Evolutionary conservation across 1,140 invertebrate species (phyloP).

Genomic region (Ladona fulva): DNA sequence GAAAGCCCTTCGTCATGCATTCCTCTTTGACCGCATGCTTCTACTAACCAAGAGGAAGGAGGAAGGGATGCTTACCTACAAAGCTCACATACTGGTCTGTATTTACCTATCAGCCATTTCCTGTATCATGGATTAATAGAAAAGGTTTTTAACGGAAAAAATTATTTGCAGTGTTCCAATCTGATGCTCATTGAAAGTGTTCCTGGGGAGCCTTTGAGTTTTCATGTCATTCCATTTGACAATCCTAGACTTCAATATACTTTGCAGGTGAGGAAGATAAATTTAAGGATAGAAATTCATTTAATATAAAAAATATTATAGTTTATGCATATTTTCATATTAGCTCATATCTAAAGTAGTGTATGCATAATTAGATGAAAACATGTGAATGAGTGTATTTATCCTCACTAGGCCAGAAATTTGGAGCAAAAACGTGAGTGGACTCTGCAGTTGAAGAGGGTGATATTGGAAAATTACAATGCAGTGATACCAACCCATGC

Average conservation of each 20-base stretch:
- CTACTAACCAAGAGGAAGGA: constrained; percentile 91
- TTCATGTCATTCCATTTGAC: constrained; percentile 93
- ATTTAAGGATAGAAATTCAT: background rate
- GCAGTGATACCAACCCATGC: constrained; percentile 90
- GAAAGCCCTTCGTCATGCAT: constrained; percentile 72
- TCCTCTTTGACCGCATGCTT: constrained; percentile 91
- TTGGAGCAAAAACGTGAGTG: constrained; percentile 89
- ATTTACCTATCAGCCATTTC: background rate
- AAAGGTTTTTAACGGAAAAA: constrained; percentile 16
- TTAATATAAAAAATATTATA: too few relatives aligned
- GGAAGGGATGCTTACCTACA: constrained; percentile 80
- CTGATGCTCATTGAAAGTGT: constrained; percentile 95
- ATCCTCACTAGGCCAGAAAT: constrained; percentile 52
- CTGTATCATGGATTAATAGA: background rate
- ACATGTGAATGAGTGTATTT: background rate
- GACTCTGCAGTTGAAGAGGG: constrained; percentile 80
- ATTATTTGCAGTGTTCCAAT: constrained; percentile 76
- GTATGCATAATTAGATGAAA: constrained; percentile 17
- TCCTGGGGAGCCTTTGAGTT: constrained; percentile 83
- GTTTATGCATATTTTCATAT: too few relatives aligned
- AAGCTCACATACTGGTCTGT: constrained; percentile 78
- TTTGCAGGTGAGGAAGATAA: constrained; percentile 57
- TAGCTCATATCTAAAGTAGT: too few relatives aligned
- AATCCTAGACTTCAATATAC: constrained; percentile 84
- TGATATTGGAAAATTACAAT: constrained; percentile 91